These are phyloP conservation scores for Dendroctonus ponderosae DNA, from an alignment of 1,140 invertebrate genomes.

Conservation along the genomic window DNA sequence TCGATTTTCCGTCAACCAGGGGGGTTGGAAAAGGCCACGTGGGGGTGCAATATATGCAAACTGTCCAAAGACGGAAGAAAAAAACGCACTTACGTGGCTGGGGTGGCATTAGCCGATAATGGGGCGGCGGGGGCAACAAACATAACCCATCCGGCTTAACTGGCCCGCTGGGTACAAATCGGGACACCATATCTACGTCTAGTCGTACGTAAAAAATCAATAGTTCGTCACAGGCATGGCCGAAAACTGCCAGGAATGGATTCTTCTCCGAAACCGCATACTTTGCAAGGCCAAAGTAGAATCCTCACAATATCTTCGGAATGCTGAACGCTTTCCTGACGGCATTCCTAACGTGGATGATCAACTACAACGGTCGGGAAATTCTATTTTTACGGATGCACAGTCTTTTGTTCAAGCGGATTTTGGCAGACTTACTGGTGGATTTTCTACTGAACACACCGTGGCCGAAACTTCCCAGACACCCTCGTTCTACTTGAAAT, in stretches of 20 bases:
- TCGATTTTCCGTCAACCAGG: constrained; percentile 27
- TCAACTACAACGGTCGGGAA: neutral
- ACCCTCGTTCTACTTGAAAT: no score
- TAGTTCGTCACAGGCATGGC: neutral
- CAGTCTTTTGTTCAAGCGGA: no score
- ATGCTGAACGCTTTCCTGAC: constrained; percentile 7
- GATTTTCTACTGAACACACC: no score
- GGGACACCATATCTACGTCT: constrained; percentile 39
- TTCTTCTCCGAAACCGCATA: constrained; percentile 23
- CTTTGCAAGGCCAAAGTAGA: constrained; percentile 17
- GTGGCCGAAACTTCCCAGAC: no score
- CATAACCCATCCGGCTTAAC: constrained; percentile 49
- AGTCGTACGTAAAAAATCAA: constrained; percentile 2
- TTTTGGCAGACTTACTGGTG: no score
- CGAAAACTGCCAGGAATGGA: constrained; percentile 4
- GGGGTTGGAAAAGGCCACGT: constrained; percentile 20
- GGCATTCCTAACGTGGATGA: constrained; percentile 11
- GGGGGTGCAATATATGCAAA: constrained; percentile 1
- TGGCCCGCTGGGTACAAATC: constrained; percentile 47
- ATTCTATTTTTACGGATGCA: neutral
- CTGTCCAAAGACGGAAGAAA: neutral
- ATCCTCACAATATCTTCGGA: constrained; percentile 15
- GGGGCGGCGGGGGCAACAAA: constrained; percentile 44
- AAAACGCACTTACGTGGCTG: constrained; percentile 44
- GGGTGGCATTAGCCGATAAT: constrained; percentile 45